phyloP scores from a whole-genome alignment of 2,797 vertebrate species.

The Nyctibius grandis region DNA sequence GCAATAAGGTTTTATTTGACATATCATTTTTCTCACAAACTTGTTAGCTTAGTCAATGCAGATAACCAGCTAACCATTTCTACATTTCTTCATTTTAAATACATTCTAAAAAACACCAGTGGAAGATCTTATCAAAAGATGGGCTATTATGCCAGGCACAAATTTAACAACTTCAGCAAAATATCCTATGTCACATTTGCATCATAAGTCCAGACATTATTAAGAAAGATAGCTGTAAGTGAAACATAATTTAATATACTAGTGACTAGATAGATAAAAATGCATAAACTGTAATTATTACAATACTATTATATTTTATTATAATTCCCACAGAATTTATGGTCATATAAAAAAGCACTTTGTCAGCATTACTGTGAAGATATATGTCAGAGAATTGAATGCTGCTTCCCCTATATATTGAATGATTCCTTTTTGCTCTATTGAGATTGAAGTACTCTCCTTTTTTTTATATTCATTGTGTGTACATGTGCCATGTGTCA shows the following conservation, averaged over 20 bases:
- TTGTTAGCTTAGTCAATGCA: not conserved
- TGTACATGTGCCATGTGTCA: not conserved
- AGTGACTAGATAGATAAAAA: not conserved
- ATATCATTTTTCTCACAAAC: not conserved
- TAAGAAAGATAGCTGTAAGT: not conserved
- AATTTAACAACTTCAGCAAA: not conserved
- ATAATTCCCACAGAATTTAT: not conserved
- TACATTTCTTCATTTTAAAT: not conserved
- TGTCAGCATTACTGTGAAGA: not conserved
- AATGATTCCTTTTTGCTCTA: not conserved
- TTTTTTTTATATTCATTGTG: not conserved
- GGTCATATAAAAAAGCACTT: not conserved
- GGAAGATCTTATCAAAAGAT: not conserved
- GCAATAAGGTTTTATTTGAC: not conserved
- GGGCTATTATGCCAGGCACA: not conserved
- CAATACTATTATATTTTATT: not conserved
- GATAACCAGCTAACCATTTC: not conserved
- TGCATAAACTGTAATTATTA: not conserved
- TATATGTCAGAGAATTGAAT: not conserved
- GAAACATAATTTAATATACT: not conserved
- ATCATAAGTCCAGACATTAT: not conserved
- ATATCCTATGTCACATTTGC: not conserved
- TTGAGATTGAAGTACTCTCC: not conserved
- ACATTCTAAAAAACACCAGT: fast-evolving
- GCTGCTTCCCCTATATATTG: not conserved